Percentiles rank a stretch among this genome's conserved stretches.
phyloP scores from a whole-genome alignment of 2,797 vertebrate genomes.

The Sebastolobus altivelis region DNA sequence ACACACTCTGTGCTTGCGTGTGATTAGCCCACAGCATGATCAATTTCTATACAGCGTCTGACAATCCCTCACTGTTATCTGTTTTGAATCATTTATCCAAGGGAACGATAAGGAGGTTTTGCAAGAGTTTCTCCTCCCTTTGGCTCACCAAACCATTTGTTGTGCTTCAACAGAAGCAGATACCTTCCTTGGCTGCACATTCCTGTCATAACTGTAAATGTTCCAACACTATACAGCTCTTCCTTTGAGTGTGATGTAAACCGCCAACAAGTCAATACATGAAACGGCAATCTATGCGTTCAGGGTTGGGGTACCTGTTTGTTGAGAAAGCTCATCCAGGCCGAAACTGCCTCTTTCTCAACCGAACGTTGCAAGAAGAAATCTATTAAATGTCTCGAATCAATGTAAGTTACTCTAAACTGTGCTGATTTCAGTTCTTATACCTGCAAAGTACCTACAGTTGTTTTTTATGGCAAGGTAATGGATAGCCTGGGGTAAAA shows the following conservation, averaged over 20 bases:
- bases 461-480: slow-evolving; percentile 17
- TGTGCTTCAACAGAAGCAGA: slow-evolving; percentile 64
- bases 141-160: slow-evolving; percentile 39
- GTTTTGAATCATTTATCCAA: slow-evolving; percentile 34
- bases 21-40: slow-evolving; percentile 10
- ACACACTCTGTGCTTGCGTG: slow-evolving; percentile 5
- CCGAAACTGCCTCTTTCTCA: not conserved
- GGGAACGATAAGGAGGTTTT: slow-evolving; percentile 7
- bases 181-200: slow-evolving; percentile 73
- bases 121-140: slow-evolving; percentile 37
- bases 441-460: not conserved
- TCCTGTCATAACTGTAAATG: slow-evolving; percentile 80
- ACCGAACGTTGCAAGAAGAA: not conserved
- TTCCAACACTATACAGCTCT: slow-evolving; percentile 63
- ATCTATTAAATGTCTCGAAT: not conserved
- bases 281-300: slow-evolving; percentile 27
- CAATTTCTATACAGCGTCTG: not conserved
- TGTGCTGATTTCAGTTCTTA: not conserved
- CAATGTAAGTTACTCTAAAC: slow-evolving; percentile 5
- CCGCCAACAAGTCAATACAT: slow-evolving; percentile 72
- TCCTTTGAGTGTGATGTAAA: slow-evolving; percentile 49
- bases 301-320: slow-evolving; percentile 9
- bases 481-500: slow-evolving; percentile 11
- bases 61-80: slow-evolving; percentile 8
- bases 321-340: not conserved